Evolutionary conservation across 1,140 invertebrate species (phyloP).

Genomic region (Halesus radiatus): DNA sequence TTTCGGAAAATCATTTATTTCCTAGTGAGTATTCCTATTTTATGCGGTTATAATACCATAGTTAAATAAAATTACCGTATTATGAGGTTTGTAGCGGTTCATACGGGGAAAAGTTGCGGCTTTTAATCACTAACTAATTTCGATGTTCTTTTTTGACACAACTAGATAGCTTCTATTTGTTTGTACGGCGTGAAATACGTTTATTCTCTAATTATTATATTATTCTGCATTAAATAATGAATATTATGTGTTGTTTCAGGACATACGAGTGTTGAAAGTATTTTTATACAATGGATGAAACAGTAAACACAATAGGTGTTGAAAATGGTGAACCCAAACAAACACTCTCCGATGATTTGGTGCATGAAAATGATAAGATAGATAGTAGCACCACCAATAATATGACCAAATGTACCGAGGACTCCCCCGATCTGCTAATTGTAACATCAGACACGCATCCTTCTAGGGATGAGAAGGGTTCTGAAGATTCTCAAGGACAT

Average conservation of each 20-base stretch:
- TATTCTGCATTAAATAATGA: background rate
- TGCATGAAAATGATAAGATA: background rate
- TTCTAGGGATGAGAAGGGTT: too few species aligned
- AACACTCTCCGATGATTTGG: background rate
- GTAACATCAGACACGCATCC: too few species aligned
- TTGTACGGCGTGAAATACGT: background rate
- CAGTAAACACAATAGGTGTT: constrained; percentile 15
- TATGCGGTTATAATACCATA: background rate
- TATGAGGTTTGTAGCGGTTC: background rate
- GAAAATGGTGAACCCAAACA: constrained; percentile 12
- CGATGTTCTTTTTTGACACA: constrained; percentile 11
- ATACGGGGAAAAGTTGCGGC: too few species aligned
- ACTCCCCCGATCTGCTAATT: too few species aligned
- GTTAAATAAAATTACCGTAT: background rate
- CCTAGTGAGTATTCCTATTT: background rate
- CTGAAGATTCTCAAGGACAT: background rate
- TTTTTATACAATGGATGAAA: constrained; percentile 19
- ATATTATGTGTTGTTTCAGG: background rate
- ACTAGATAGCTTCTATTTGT: background rate
- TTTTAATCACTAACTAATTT: constrained; percentile 7
- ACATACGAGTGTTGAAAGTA: background rate
- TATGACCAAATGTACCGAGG: background rate
- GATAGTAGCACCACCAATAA: background rate
- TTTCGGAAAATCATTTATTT: constrained; percentile 3
- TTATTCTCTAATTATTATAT: background rate